phyloP scores from a whole-genome alignment of 92 coral and sea anemone species.

The Plumapathes pennacea region DNA sequence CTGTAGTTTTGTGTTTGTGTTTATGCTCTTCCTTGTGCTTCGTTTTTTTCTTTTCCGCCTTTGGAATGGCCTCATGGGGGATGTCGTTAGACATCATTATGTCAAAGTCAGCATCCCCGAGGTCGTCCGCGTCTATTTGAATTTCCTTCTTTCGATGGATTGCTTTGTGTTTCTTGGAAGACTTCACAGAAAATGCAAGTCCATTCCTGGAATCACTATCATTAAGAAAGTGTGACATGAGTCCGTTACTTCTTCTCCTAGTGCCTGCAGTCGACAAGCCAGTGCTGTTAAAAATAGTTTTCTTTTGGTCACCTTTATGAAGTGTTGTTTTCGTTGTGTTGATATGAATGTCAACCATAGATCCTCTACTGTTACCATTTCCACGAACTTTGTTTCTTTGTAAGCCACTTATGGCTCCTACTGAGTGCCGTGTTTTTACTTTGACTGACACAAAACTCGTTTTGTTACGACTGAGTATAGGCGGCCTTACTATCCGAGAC shows the following conservation, averaged over 20 bases:
- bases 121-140: constrained; percentile 58
- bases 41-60: constrained; percentile 5
- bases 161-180: constrained; percentile 16
- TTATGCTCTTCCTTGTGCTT: too few species aligned
- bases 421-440: too few species aligned
- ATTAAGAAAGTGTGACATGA: constrained; percentile 40
- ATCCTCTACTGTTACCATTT: neutral
- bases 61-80: constrained; percentile 58
- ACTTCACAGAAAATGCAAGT: constrained; percentile 47
- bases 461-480: too few species aligned
- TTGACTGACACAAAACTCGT: too few species aligned
- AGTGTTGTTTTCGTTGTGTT: neutral
- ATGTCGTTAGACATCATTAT: constrained; percentile 85
- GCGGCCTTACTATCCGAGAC: too few species aligned
- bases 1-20: too few species aligned
- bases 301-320: constrained; percentile 7
- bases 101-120: constrained; percentile 89
- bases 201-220: constrained; percentile 11
- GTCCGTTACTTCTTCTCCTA: neutral
- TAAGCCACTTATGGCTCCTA: neutral
- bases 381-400: neutral
- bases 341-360: neutral
- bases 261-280: neutral
- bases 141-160: constrained; percentile 11
- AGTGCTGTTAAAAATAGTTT: constrained; percentile 1